Conservation (phyloP, 2,888 invertebrate genomes). For the Lasius fuliginosus region DNA sequence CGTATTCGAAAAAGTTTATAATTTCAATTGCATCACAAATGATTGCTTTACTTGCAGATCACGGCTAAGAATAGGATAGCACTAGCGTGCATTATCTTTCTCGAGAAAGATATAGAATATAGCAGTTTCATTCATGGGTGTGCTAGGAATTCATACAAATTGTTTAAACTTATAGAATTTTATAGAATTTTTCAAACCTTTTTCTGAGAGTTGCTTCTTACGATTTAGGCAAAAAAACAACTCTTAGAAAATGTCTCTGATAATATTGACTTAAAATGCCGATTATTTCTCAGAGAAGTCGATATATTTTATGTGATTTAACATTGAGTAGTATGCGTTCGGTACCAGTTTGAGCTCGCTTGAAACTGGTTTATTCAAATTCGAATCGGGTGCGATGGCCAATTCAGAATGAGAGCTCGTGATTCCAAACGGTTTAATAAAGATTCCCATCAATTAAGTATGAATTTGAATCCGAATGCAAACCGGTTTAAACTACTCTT, state of each 20-base stretch:
- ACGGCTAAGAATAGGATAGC: background rate
- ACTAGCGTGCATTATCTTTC: background rate
- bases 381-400: background rate
- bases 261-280: background rate
- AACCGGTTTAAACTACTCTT: slow-evolving; percentile 50
- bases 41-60: background rate
- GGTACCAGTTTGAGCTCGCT: background rate
- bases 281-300: background rate
- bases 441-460: slow-evolving; percentile 30
- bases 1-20: slow-evolving; percentile 7
- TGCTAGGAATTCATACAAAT: background rate
- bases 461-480: slow-evolving; percentile 23
- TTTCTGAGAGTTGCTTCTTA: background rate
- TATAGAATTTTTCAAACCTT: background rate
- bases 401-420: slow-evolving; percentile 18
- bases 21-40: background rate
- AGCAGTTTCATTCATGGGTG: background rate
- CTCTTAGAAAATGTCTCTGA: background rate
- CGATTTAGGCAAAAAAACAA: background rate
- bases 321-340: slow-evolving; percentile 11
- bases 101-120: background rate
- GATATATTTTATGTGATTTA: slow-evolving; percentile 11
- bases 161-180: background rate
- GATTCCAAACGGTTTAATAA: slow-evolving; percentile 25
- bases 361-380: slow-evolving; percentile 45